Percentiles rank a stretch among this genome's conserved stretches.
Evolutionary conservation across 2,797 vertebrate species (phyloP).

Genomic region (Gobionotothen gibberifrons): DNA sequence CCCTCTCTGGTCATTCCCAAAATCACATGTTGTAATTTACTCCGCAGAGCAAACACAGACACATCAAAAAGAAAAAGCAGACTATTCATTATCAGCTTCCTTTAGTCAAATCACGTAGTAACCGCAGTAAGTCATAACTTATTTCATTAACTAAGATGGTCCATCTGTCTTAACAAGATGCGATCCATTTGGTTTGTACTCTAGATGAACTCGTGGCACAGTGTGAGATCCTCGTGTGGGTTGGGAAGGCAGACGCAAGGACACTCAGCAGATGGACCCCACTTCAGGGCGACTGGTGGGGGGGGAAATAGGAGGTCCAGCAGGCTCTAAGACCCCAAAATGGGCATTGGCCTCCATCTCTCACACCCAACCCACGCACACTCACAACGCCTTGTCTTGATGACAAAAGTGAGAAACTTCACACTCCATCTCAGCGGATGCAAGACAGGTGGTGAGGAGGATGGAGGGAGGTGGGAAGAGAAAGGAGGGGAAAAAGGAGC

Average conservation of each 20-base stretch:
- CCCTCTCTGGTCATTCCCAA: slow-evolving; percentile 7
- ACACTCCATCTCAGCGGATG: slow-evolving; percentile 58
- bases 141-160: slow-evolving; percentile 37
- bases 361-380: slow-evolving; percentile 15
- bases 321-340: slow-evolving; percentile 58
- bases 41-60: background rate
- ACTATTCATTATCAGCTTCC: slow-evolving; percentile 35
- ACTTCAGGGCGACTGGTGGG: slow-evolving; percentile 57
- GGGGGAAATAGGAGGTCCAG: slow-evolving; percentile 54
- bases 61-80: background rate
- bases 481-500: slow-evolving; percentile 23
- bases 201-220: slow-evolving; percentile 66
- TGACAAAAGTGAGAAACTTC: slow-evolving; percentile 72
- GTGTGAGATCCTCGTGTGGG: slow-evolving; percentile 64
- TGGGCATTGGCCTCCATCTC: slow-evolving; percentile 26
- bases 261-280: slow-evolving; percentile 77
- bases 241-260: slow-evolving; percentile 60
- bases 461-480: slow-evolving; percentile 60
- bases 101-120: slow-evolving; percentile 47
- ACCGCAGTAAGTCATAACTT: slow-evolving; percentile 27
- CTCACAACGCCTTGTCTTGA: slow-evolving; percentile 54
- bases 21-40: slow-evolving; percentile 2
- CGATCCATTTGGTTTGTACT: slow-evolving; percentile 61
- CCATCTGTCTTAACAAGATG: slow-evolving; percentile 70
- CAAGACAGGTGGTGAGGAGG: slow-evolving; percentile 67